Evolutionary conservation across 1,140 invertebrate genomes (phyloP).

Genomic region (Babylonia areolata): DNA sequence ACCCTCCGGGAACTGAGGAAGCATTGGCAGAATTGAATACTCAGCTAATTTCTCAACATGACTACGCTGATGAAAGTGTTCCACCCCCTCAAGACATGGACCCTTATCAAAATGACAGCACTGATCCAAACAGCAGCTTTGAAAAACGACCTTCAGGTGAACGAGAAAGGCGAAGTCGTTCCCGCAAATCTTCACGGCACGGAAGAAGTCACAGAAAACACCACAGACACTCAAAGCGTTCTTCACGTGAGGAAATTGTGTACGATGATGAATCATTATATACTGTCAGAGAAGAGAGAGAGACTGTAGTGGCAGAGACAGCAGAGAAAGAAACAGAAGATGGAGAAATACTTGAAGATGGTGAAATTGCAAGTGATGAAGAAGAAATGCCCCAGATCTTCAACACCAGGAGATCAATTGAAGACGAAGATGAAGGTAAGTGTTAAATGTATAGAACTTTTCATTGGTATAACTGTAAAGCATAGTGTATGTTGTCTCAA

Average conservation of each 20-base stretch:
- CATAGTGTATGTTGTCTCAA: no score
- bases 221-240: slow-evolving; percentile 24
- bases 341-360: slow-evolving; percentile 70
- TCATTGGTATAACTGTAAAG: no score
- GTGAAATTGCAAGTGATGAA: slow-evolving; percentile 65
- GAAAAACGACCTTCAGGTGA: background rate
- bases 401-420: background rate
- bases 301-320: no score
- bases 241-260: slow-evolving; percentile 8
- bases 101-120: background rate
- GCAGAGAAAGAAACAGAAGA: slow-evolving; percentile 62
- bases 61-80: background rate
- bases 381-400: slow-evolving; percentile 22
- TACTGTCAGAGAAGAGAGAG: background rate
- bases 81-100: background rate
- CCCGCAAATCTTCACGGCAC: background rate
- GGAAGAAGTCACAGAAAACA: background rate
- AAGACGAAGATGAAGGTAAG: slow-evolving; percentile 2
- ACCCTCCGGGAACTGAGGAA: background rate
- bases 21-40: slow-evolving; percentile 17
- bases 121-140: background rate
- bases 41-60: slow-evolving; percentile 13
- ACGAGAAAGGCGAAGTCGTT: slow-evolving; percentile 13
- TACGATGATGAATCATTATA: background rate
- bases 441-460: no score